Evolutionary conservation across 2,113 vertebrate species (phyloP), one percentile per base, ranked within the genome.

Genomic region (Peromyscus maniculatus): DNA sequence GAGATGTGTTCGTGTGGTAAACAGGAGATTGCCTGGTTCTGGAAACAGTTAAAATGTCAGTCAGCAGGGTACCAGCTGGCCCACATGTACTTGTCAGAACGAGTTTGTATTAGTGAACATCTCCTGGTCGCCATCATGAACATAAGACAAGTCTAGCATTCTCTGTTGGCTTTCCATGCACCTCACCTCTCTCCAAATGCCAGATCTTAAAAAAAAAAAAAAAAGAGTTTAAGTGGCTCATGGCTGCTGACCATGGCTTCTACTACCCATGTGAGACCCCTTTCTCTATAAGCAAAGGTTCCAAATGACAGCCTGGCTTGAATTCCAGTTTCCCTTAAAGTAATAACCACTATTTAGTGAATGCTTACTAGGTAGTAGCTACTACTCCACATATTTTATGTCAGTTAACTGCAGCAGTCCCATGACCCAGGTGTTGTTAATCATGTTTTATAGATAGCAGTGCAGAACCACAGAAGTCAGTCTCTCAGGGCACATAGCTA

Each of bases 281-380:
- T 80, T 91, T 43, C 36, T 74, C 67, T 94, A 3, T 78, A 43
- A 71, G 2, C 52, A 78, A 69, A 94, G 22, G 9, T 91, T 87
- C 62, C 28, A 87, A 62, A 24, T 92, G 52, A 59, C 59, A 93
- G 11, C 52, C 22, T 92, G 36, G 9, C 36, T 49, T 91, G 19
- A 93, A 89, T 83, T 93, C 66, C 55, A 93, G 36, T 72, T 83
- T 93, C 49, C 93, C 21, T 93, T 91, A 55, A 84, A 86, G 43
- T 75, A 89, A 24, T 83, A 89, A 33, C 36, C 39, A 59, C 31
- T 75, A 52, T 83, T 91, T 52, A 59, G 57, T 96, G 57, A 83
- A 26, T 75, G 5, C 24, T 91, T 88, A 52, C 11, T 90, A 3
- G 74, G 36, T 93, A 43, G 3, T 39, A 91, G 62, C 24, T 78